Percentiles rank a stretch among this genome's conserved stretches.
Conservation (phyloP, 2,797 vertebrate genomes). For the Sebastes jordani region DNA sequence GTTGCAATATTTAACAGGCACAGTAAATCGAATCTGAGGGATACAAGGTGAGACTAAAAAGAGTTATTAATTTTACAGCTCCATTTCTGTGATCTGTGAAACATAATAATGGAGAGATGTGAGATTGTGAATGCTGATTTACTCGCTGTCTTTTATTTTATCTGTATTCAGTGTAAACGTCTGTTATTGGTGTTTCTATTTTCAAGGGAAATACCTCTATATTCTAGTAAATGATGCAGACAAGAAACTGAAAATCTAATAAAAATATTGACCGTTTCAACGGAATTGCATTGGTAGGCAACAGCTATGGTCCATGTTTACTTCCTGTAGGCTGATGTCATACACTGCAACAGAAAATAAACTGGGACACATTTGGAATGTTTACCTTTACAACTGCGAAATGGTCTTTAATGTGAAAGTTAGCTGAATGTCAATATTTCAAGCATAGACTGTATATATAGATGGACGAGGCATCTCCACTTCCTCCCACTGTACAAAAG, state of each 20-base stretch:
- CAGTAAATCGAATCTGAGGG: conserved; percentile 20
- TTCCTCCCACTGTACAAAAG: too few species aligned
- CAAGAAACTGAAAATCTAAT: not conserved
- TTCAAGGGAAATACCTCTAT: not conserved
- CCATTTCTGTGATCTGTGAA: conserved; percentile 9
- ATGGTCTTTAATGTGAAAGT: not conserved
- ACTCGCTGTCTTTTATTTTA: not conserved
- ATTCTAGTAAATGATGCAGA: not conserved
- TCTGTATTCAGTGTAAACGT: not conserved
- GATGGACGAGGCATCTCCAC: too few species aligned
- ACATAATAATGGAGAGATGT: conserved; percentile 3
- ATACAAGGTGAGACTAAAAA: conserved; percentile 33
- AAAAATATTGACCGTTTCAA: not conserved
- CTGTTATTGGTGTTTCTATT: not conserved
- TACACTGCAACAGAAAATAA: too few species aligned
- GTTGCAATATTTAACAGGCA: conserved; percentile 52
- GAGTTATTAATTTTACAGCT: conserved; percentile 12
- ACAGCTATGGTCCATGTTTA: too few species aligned
- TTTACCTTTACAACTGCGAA: too few species aligned
- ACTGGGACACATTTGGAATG: too few species aligned
- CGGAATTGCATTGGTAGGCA: too few species aligned
- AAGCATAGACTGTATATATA: not conserved
- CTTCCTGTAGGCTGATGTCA: too few species aligned
- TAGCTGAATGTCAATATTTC: not conserved
- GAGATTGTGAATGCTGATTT: not conserved